phyloP scores from a whole-genome alignment of 92 coral and sea anemone species.

The Parazoanthus darwini region DNA sequence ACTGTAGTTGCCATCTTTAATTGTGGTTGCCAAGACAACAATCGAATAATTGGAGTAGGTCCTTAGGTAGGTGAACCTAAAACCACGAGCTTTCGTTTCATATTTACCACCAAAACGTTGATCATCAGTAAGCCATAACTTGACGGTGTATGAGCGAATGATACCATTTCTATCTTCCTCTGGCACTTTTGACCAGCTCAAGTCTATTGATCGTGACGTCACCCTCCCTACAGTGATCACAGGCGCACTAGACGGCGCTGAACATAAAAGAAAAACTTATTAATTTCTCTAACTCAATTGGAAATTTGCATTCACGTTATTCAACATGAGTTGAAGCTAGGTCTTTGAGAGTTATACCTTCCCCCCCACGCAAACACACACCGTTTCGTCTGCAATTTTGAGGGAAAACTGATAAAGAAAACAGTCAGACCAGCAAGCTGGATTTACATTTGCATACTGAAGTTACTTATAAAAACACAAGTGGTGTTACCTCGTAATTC shows the following conservation, averaged over 20 bases:
- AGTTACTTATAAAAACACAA: no score
- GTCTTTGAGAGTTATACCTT: no score
- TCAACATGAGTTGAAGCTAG: no score
- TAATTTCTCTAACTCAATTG: no score
- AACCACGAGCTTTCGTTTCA: neutral
- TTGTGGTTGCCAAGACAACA: constrained; percentile 12
- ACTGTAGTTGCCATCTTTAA: constrained; percentile 24
- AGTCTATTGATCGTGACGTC: neutral
- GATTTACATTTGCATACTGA: no score
- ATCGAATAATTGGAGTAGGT: constrained; percentile 19
- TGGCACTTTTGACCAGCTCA: constrained; percentile 22
- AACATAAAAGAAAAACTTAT: neutral
- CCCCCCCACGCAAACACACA: no score
- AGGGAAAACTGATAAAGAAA: no score
- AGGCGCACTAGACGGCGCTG: constrained; percentile 30
- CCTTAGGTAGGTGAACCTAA: neutral
- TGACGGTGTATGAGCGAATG: constrained; percentile 11
- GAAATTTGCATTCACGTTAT: no score
- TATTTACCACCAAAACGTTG: neutral
- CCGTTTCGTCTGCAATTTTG: no score
- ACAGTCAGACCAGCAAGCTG: no score
- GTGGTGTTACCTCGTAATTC: no score
- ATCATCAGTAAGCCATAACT: constrained; percentile 9
- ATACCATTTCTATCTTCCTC: constrained; percentile 15
- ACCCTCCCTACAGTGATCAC: neutral